Percentiles rank a stretch among this genome's conserved stretches.
These are phyloP conservation scores for Sebastes iracundus DNA, from an alignment of 2,797 vertebrate species.

Conservation along the genomic window DNA sequence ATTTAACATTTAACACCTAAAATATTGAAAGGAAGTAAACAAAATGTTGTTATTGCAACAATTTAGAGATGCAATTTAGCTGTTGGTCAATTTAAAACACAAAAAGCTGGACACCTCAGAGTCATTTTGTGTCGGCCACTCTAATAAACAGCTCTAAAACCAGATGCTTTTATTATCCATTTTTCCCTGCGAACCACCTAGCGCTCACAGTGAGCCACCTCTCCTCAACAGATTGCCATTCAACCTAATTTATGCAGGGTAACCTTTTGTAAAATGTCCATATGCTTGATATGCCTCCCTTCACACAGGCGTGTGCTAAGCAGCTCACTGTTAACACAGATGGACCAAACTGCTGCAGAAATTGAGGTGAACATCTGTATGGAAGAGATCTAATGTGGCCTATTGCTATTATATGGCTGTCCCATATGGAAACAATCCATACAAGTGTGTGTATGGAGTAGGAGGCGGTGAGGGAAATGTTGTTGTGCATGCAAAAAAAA, in stretches of 20 bases:
- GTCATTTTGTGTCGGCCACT: neutral
- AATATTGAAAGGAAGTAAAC: neutral
- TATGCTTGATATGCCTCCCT: constrained; percentile 72
- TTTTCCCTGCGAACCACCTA: constrained; percentile 32
- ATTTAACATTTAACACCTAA: neutral
- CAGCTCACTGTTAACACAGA: constrained; percentile 75
- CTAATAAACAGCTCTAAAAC: constrained; percentile 23
- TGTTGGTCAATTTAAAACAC: neutral
- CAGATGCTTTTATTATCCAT: constrained; percentile 59
- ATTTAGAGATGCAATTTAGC: neutral
- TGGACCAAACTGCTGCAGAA: constrained; percentile 72
- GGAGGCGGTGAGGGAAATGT: neutral
- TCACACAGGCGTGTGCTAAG: constrained; percentile 63
- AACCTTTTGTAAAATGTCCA: constrained; percentile 81
- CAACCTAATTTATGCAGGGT: constrained; percentile 76
- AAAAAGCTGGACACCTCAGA: neutral
- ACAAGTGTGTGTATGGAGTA: constrained; percentile 19
- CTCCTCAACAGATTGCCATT: constrained; percentile 77
- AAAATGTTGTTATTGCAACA: neutral
- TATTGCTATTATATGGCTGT: constrained; percentile 55
- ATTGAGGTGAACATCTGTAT: constrained; percentile 73
- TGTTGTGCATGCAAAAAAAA: neutral
- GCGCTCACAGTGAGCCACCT: constrained; percentile 49
- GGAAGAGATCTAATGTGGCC: constrained; percentile 57
- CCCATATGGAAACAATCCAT: constrained; percentile 69